Conservation (phyloP, 2,797 vertebrate genomes). For the Cynodonichthys magdalenae region DNA sequence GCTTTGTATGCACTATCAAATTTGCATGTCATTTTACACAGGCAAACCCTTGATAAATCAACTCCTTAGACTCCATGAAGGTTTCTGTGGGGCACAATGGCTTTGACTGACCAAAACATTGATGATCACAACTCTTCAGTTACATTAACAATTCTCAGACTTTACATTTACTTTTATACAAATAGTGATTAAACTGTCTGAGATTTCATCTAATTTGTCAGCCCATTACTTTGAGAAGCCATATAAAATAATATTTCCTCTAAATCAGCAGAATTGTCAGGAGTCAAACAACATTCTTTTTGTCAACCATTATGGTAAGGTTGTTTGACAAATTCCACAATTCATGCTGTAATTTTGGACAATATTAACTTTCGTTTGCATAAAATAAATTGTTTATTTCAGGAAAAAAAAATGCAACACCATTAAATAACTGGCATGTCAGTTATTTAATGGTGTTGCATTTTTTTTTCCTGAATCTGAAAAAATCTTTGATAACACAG, state of each 20-base stretch:
- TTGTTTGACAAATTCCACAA: conserved; percentile 55
- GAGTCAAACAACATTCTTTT: conserved; percentile 28
- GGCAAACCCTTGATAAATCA: too few species aligned
- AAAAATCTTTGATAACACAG: conserved; percentile 20
- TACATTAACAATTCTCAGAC: too few species aligned
- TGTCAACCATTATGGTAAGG: conserved; percentile 58
- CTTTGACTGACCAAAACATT: too few species aligned
- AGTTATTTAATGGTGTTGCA: conserved; percentile 29
- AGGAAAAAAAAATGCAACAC: conserved; percentile 23
- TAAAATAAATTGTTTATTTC: conserved; percentile 62
- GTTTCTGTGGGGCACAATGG: too few species aligned
- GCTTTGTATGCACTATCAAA: too few species aligned
- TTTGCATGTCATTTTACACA: too few species aligned
- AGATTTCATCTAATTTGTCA: neutral
- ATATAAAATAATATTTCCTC: conserved; percentile 28
- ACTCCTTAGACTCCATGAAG: too few species aligned
- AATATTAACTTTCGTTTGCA: conserved; percentile 61
- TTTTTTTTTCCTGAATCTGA: conserved; percentile 24
- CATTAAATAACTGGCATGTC: conserved; percentile 26
- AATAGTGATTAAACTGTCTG: too few species aligned
- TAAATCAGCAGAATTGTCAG: conserved; percentile 34
- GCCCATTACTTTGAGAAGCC: conserved; percentile 28
- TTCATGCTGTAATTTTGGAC: conserved; percentile 58
- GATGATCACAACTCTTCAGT: too few species aligned
- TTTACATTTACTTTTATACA: too few species aligned